A percentile compares a stretch with the other conserved stretches of the same genome.
Conservation (phyloP, 1,140 invertebrate species). For the Notospermus geniculatus region DNA sequence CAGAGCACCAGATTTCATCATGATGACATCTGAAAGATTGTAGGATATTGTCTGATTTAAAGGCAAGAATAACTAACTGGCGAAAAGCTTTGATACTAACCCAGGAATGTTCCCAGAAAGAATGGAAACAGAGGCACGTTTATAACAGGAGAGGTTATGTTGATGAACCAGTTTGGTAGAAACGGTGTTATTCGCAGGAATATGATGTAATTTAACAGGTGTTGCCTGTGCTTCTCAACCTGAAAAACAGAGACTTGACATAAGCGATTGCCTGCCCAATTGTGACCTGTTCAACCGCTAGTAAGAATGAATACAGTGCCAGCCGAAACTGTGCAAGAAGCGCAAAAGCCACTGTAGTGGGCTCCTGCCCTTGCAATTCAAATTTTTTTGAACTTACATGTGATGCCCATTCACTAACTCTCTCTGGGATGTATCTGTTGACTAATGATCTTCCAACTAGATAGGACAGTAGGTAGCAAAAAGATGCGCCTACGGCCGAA, state of each 20-base stretch:
- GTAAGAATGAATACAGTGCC: too few species aligned
- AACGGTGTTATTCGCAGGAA: constrained; percentile 97
- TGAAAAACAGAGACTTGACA: constrained; percentile 48
- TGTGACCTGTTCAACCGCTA: too few species aligned
- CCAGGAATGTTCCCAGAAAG: constrained; percentile 84
- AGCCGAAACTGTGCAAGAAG: too few species aligned
- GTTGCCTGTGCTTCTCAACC: constrained; percentile 79
- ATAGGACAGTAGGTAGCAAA: constrained; percentile 92
- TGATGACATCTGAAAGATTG: too few species aligned
- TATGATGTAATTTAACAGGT: constrained; percentile 94
- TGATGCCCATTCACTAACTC: constrained; percentile 79
- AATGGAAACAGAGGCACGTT: constrained; percentile 91
- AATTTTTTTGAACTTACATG: constrained; percentile 65
- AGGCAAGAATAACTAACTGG: too few species aligned
- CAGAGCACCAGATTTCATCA: too few species aligned
- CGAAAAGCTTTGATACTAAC: too few species aligned
- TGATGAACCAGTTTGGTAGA: constrained; percentile 99
- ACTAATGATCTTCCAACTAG: constrained; percentile 83
- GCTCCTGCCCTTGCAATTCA: too few species aligned
- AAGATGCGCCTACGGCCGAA: constrained; percentile 90
- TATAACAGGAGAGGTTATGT: constrained; percentile 93
- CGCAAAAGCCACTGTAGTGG: too few species aligned
- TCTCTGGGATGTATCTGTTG: constrained; percentile 84
- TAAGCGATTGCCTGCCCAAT: too few species aligned
- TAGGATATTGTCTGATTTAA: too few species aligned